These are phyloP conservation scores for Pungitius pungitius DNA, from an alignment of 2,113 vertebrate genomes.

Conservation along the genomic window DNA sequence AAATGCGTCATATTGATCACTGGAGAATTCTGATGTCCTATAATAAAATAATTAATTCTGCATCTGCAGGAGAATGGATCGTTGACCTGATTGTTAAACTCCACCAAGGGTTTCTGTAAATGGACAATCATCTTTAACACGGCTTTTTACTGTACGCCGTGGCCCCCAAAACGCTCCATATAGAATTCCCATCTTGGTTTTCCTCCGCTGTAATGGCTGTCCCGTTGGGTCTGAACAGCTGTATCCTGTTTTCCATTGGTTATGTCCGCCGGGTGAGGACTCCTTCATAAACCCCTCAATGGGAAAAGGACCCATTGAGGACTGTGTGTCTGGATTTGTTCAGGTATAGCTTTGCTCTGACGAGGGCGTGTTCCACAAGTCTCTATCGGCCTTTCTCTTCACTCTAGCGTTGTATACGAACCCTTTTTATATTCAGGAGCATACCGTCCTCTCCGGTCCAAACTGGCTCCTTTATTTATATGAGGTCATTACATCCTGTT, in stretches of 20 bases:
- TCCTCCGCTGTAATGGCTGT: conserved; percentile 29
- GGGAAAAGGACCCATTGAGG: conserved; percentile 64
- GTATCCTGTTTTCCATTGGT: conserved; percentile 80
- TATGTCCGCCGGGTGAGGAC: conserved; percentile 64
- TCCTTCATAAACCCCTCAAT: conserved; percentile 51
- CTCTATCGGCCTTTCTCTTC: conserved; percentile 17
- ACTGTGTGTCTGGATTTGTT: conserved; percentile 27
- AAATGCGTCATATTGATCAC: not conserved
- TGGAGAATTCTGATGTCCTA: not conserved
- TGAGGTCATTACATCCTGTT: conserved; percentile 77
- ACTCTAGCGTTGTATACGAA: not conserved
- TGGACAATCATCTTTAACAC: no score
- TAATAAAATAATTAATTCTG: not conserved
- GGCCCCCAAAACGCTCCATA: conserved; percentile 18
- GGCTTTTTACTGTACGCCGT: not conserved
- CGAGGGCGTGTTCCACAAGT: conserved; percentile 19
- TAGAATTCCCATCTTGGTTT: conserved; percentile 17
- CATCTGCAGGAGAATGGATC: not conserved
- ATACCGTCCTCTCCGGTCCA: conserved; percentile 30
- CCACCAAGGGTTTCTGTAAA: no score
- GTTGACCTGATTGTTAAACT: no score
- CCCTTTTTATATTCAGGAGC: not conserved
- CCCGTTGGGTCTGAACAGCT: conserved; percentile 69
- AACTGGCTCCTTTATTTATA: conserved; percentile 46
- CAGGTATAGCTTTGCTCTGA: conserved; percentile 61